phyloP scores from a whole-genome alignment of 2,797 vertebrate genomes.

The Myiotriccus ornatus region DNA sequence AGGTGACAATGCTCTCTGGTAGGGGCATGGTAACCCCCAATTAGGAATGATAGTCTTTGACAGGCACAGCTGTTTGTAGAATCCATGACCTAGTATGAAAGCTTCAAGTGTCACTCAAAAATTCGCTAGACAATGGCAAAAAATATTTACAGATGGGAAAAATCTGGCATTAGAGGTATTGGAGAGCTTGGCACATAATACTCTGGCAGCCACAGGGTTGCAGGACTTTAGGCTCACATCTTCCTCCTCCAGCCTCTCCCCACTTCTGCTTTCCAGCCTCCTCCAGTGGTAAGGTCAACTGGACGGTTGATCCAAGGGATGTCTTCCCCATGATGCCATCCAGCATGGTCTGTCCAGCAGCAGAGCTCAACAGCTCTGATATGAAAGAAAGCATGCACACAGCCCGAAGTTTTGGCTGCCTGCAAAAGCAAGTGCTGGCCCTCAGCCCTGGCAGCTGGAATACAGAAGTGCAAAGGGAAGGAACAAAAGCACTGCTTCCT shows the following conservation, averaged over 20 bases:
- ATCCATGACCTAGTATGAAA: slow-evolving; percentile 6
- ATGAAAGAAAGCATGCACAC: not conserved
- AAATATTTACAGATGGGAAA: not conserved
- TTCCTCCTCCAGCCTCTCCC: not conserved
- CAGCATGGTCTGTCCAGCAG: not conserved
- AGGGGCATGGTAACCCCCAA: not conserved
- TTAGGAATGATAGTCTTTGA: slow-evolving; percentile 6
- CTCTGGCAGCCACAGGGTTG: not conserved
- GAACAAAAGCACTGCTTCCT: slow-evolving; percentile 14
- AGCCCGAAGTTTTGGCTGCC: slow-evolving; percentile 47
- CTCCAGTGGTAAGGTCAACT: not conserved
- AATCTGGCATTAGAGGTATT: not conserved
- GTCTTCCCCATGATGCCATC: not conserved
- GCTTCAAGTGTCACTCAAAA: not conserved
- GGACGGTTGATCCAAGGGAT: not conserved
- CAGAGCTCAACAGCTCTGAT: not conserved
- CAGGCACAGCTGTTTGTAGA: slow-evolving; percentile 34
- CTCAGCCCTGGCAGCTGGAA: slow-evolving; percentile 42
- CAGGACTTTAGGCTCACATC: not conserved
- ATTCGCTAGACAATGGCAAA: not conserved
- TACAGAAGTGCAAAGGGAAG: not conserved
- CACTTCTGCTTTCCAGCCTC: not conserved
- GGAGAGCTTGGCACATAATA: not conserved
- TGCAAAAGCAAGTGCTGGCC: slow-evolving; percentile 23
- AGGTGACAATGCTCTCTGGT: slow-evolving; percentile 5